Base-by-base conservation (phyloP, 2,888 invertebrate species). In the Onchidella celtica region DNA sequence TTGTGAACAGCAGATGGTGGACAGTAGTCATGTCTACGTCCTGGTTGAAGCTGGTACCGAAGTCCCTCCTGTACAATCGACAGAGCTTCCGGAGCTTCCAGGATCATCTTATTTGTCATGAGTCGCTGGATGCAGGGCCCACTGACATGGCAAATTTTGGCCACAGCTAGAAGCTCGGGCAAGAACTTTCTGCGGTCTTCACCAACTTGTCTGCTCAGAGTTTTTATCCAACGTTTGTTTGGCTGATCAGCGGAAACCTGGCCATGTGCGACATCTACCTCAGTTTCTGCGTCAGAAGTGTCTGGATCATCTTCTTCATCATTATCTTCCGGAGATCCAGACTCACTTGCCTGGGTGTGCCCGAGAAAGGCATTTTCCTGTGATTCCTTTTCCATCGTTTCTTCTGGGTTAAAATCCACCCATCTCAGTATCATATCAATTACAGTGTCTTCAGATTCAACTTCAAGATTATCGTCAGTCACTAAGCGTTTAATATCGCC, bases 11-110 rank as follows among this genome's bases (percentile, higher is more conserved):
- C 77, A 55, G 17, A n/a, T n/a, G 34, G 29, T 29, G 77, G 65
- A 24, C 68, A 77, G 24, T 68, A 66, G 29, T 77, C 55, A 34
- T 68, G 57, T n/a, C 66, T 63, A 24, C 68, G 66, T 9, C 68
- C 68, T 32, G 77, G 77, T 59, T 77, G 66, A 4, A 68, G 55
- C 3, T 77, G 68, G 57, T 77, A 68, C 9, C 68, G 29, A 21
- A 68, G 68, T 2, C 34, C 68, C 17, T 68, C 68, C 63, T 32
- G 3, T 11, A 77, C 57, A n/a, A 68, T 6, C 6, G 34, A 24
- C 3, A 68, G 55, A n/a, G 68, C 68, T 47, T 66, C 34, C 11
- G 55, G 27, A 55, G 55, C 57, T 32, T 68, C 34, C 6, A n/a
- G 32, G 0, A 77, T 36, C 34, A 47, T 11, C 24, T 65, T 24